phyloP scores from a whole-genome alignment of 2,797 vertebrate species.

The Megaceryle alcyon region DNA sequence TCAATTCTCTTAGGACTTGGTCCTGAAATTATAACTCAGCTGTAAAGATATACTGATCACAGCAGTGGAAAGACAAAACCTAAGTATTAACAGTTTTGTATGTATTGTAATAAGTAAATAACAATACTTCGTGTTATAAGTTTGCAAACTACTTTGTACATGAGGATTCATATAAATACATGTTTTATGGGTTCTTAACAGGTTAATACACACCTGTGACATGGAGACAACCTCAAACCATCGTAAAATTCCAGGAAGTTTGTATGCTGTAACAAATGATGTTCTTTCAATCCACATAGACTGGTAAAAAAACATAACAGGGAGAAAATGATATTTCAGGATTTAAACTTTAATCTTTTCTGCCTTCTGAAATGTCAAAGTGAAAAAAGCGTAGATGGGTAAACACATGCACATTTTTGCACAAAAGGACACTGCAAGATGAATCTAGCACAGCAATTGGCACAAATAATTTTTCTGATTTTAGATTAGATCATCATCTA shows the following conservation, averaged over 20 bases:
- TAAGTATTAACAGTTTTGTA: not conserved
- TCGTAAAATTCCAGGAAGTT: constrained; percentile 94
- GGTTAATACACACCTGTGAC: constrained; percentile 81
- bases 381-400: not conserved
- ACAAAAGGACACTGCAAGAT: not conserved
- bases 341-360: not conserved
- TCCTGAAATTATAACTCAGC: not conserved
- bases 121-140: not conserved
- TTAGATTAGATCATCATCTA: not conserved
- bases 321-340: not conserved
- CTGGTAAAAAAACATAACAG: constrained; percentile 68
- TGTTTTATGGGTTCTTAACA: not conserved
- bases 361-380: not conserved
- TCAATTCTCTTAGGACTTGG: not conserved
- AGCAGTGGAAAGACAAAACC: not conserved
- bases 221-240: constrained; percentile 93
- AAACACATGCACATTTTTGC: not conserved
- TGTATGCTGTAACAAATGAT: constrained; percentile 92
- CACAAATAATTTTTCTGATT: not conserved
- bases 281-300: constrained; percentile 99
- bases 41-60: not conserved
- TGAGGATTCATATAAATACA: accelerated
- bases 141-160: not conserved
- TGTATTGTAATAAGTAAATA: not conserved
- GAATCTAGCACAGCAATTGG: not conserved